Base-by-base conservation (phyloP, 2,888 invertebrate genomes). In the Tyria jacobaeae region DNA sequence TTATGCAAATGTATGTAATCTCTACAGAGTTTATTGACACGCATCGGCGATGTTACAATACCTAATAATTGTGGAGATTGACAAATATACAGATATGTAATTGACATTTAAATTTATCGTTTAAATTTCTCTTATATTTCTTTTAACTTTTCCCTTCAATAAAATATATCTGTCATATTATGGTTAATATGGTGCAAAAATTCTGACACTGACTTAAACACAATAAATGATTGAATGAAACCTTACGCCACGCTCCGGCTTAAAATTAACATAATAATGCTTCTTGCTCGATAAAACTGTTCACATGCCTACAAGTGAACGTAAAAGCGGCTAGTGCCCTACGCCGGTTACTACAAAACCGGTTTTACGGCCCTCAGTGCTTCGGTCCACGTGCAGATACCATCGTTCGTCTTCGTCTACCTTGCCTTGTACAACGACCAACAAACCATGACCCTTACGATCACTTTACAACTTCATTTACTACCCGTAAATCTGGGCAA, bases 401-500 rank as follows among this genome's bases (percentile, higher is more conserved):
- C 80, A 86, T 87, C 86, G 86, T 90, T 85, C 89, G 85, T 90
- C 90, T 89, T 90, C 91, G 86, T 91, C 91, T 90, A 89, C 90
- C 89, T 89, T 87, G 84, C 83, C 81, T 81, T 76, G 74, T 78
- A 77, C 68, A 61, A 59, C 63, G 62, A 75, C 75, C 76, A 77
- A 60, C 59, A 58, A 51, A 64, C 67, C 47, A 35, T 59, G 79
- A 79, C 79, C 86, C 76, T 66, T 61, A 64, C 62, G 62, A 62
- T 70, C 62, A 65, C 60, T 62, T 52, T 70, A 71, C 72, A 67
- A 66, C 70, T 68, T 60, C 57, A 68, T 71, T 67, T 64, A 63
- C 57, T 48, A 64, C 34, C 64, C 51, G 60, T 10, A 70, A 64
- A 70, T 67, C 66, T 70, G 64, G 65, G 64, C 73, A 73, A 47